These are phyloP conservation scores for Bergia puertoricense DNA, from an alignment of 92 coral and sea anemone species.

Conservation along the genomic window DNA sequence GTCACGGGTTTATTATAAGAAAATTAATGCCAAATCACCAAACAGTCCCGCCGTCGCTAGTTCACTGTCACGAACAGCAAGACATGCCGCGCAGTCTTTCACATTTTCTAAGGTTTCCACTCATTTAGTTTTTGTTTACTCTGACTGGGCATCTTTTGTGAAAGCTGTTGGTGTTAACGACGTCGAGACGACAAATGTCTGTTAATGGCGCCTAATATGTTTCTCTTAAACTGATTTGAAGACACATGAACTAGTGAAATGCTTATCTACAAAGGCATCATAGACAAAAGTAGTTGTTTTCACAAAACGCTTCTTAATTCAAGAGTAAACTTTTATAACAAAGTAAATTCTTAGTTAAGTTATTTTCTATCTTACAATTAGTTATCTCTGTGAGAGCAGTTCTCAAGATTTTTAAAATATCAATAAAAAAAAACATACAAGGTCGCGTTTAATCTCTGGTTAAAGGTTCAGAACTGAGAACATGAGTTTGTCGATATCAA, in stretches of 20 bases:
- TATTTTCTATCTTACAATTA: too few species aligned
- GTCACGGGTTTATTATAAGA: not conserved
- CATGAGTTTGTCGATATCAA: not conserved
- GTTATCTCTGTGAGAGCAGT: not conserved
- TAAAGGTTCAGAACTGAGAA: not conserved
- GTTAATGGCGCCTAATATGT: not conserved
- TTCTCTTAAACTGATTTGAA: not conserved
- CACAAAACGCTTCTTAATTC: not conserved
- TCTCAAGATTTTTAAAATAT: not conserved
- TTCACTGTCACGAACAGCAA: conserved; percentile 19
- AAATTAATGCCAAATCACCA: conserved; percentile 13
- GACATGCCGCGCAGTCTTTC: not conserved
- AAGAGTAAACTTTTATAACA: not conserved
- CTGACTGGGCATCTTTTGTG: conserved; percentile 6
- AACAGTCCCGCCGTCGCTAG: conserved; percentile 20
- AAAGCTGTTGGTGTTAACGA: not conserved
- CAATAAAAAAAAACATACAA: not conserved
- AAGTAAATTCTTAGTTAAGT: not conserved
- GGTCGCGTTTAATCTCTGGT: too few species aligned
- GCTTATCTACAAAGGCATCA: not conserved
- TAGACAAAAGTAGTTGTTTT: not conserved
- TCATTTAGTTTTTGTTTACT: conserved; percentile 20
- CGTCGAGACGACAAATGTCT: conserved; percentile 9
- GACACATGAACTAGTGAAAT: not conserved
- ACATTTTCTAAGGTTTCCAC: not conserved